These are phyloP conservation scores for Neodontobutis hainanensis DNA, from an alignment of 2,113 vertebrate genomes.

Conservation along the genomic window DNA sequence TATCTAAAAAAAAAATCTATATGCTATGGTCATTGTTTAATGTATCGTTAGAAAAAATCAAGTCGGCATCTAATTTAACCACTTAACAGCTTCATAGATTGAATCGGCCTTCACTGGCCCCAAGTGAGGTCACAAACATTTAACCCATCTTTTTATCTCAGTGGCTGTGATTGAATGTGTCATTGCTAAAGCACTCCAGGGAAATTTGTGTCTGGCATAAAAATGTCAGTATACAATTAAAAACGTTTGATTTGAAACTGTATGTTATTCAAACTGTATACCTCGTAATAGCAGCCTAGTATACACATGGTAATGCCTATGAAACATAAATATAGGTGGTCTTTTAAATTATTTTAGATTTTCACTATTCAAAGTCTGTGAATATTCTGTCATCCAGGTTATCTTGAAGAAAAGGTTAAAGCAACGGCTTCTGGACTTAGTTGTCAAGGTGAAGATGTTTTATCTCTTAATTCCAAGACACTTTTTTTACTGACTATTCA, in stretches of 20 bases:
- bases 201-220: constrained; percentile 1
- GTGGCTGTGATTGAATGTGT: constrained; percentile 22
- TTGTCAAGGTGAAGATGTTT: too few species aligned
- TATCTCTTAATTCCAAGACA: too few species aligned
- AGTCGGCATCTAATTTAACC: constrained; percentile 23
- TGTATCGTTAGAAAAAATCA: constrained; percentile 25
- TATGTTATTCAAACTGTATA: too few species aligned
- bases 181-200: constrained; percentile 18
- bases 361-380: too few species aligned
- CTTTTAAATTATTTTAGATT: too few species aligned
- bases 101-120: constrained; percentile 26
- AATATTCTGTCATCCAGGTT: too few species aligned
- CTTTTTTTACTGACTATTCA: too few species aligned
- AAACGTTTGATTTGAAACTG: not conserved
- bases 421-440: too few species aligned
- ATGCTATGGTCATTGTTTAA: constrained; percentile 11
- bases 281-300: too few species aligned
- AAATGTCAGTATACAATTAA: not conserved
- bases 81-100: constrained; percentile 44
- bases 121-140: constrained; percentile 21
- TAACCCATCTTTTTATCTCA: constrained; percentile 25
- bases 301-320: too few species aligned
- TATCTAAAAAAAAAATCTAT: constrained; percentile 1
- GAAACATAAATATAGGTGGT: too few species aligned
- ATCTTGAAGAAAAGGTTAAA: too few species aligned